A percentile compares a stretch with the other conserved stretches of the same genome.
These are phyloP conservation scores for Apostichopus parvimensis DNA, from an alignment of 35 echinoderm and acorn worm species.

Conservation along the genomic window DNA sequence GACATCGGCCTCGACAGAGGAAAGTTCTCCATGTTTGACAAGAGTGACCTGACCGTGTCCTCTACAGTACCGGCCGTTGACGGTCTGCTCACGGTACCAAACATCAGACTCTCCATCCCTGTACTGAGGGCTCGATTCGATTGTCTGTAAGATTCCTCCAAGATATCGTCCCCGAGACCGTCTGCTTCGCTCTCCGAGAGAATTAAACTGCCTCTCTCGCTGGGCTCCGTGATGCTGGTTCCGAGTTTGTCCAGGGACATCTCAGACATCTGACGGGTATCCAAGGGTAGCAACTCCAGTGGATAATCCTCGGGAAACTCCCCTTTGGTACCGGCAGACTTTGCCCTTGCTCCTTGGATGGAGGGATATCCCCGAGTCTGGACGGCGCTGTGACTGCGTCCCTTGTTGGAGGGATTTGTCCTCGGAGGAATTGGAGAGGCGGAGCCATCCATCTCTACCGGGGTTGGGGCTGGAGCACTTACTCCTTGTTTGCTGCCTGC, in stretches of 20 bases:
- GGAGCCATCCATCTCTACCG: not conserved
- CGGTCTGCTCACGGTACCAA: not conserved
- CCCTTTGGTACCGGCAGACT: constrained; percentile 31
- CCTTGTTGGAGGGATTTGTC: not conserved
- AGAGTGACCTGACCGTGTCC: not conserved
- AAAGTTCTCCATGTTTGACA: not conserved
- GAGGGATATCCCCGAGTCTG: constrained; percentile 11
- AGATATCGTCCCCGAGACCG: not conserved
- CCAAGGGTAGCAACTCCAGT: not conserved
- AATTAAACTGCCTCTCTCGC: constrained; percentile 17
- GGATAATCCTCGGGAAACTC: constrained; percentile 15
- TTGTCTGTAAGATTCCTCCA: not conserved
- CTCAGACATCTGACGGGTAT: not conserved
- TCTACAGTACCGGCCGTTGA: not conserved
- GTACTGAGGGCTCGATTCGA: not conserved
- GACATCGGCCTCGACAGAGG: constrained; percentile 4
- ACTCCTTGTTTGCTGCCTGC: not conserved
- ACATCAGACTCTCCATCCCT: not conserved
- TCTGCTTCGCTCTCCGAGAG: constrained; percentile 20
- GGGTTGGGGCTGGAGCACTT: not conserved
- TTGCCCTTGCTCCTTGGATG: not conserved
- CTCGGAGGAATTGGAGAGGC: not conserved
- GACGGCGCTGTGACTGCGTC: constrained; percentile 39
- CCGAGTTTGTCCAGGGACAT: not conserved
- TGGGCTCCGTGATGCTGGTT: constrained; percentile 23